These are phyloP conservation scores for Mesembrinibis cayennensis DNA, from an alignment of 2,113 vertebrate genomes.

Conservation along the genomic window DNA sequence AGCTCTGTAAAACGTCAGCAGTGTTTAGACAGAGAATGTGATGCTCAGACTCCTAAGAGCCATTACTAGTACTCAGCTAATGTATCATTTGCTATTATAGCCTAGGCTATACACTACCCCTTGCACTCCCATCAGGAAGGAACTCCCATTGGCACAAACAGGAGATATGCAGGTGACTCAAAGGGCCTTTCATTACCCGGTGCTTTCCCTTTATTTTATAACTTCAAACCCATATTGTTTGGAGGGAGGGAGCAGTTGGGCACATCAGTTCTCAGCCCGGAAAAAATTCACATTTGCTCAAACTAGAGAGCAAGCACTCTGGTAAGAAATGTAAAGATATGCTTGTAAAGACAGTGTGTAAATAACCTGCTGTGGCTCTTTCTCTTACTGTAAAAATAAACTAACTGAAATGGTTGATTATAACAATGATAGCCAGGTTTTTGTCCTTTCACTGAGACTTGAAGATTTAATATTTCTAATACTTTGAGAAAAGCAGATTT, in stretches of 20 bases:
- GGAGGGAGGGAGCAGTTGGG: not conserved
- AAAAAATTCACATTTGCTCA: not conserved
- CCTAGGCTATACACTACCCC: not conserved
- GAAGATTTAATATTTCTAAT: not conserved
- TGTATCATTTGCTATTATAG: not conserved
- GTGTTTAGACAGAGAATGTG: not conserved
- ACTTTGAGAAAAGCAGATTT: not conserved
- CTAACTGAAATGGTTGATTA: not conserved
- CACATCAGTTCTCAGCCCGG: not conserved
- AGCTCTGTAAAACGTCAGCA: not conserved
- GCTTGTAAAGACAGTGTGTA: not conserved
- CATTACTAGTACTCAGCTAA: not conserved
- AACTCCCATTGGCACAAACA: not conserved
- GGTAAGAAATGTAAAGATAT: not conserved
- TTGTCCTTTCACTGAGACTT: not conserved
- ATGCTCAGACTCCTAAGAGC: not conserved
- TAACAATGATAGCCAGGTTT: not conserved
- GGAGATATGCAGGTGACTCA: not conserved
- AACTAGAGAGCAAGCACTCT: not conserved
- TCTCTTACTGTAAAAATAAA: not conserved
- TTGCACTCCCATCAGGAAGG: not conserved
- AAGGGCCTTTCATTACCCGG: not conserved
- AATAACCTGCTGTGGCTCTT: not conserved
- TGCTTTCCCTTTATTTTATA: not conserved
- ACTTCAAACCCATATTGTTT: not conserved